These are phyloP conservation scores for Escarpia spicata DNA, from an alignment of 2,888 invertebrate genomes.

Conservation along the genomic window DNA sequence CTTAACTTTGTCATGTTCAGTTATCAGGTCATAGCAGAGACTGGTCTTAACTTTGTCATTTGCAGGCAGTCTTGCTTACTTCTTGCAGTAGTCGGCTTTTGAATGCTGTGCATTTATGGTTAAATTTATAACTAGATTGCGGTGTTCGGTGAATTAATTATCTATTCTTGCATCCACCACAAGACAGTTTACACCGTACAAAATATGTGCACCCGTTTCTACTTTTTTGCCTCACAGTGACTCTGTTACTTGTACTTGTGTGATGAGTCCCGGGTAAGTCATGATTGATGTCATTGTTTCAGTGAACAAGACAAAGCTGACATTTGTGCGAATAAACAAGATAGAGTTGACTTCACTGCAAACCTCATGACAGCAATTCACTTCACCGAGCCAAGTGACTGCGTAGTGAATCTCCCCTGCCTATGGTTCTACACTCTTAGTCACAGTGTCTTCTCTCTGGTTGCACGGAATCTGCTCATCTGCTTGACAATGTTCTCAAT, in stretches of 20 bases:
- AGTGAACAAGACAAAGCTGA: constrained; percentile 11
- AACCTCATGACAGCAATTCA: not conserved
- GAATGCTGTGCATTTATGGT: not conserved
- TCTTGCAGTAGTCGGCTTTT: not conserved
- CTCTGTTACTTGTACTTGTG: too few species aligned
- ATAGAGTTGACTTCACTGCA: not conserved
- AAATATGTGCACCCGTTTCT: not conserved
- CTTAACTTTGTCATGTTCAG: not conserved
- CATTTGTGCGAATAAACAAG: constrained; percentile 3
- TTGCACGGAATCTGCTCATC: too few species aligned
- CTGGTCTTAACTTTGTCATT: not conserved
- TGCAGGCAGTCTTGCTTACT: not conserved
- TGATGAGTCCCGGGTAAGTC: not conserved
- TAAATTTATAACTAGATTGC: not conserved
- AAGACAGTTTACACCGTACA: not conserved
- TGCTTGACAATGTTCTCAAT: too few species aligned
- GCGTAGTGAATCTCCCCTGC: not conserved
- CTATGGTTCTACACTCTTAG: not conserved
- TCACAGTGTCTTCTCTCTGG: too few species aligned
- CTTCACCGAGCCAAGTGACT: not conserved
- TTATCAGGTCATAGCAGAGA: too few species aligned
- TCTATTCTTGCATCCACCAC: too few species aligned
- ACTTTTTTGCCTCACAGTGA: not conserved
- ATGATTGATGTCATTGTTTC: not conserved
- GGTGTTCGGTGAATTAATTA: too few species aligned